phyloP scores from a whole-genome alignment of 2,888 invertebrate genomes.

The Rhagonycha lutea region DNA sequence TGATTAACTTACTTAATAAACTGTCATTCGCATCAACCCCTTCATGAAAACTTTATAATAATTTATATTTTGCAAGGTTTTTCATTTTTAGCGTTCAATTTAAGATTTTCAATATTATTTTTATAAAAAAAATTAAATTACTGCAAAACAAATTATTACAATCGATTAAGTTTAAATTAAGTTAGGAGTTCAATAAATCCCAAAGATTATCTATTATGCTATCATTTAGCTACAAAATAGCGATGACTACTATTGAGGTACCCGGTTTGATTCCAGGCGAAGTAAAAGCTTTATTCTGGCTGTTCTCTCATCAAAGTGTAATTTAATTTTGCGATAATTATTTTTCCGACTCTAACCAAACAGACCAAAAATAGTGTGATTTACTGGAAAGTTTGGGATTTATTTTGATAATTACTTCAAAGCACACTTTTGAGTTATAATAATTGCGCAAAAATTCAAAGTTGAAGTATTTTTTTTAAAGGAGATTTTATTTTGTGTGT shows the following conservation, averaged over 20 bases:
- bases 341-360: too few relatives aligned
- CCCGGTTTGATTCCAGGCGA: too few relatives aligned
- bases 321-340: too few relatives aligned
- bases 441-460: background rate
- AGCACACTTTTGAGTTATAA: background rate
- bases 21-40: slow-evolving; percentile 36
- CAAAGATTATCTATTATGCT: too few relatives aligned
- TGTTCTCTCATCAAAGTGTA: too few relatives aligned
- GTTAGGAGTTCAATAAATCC: too few relatives aligned
- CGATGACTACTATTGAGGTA: too few relatives aligned
- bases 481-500: background rate
- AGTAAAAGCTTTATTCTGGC: too few relatives aligned
- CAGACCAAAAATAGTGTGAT: too few relatives aligned
- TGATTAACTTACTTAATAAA: slow-evolving; percentile 38
- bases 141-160: background rate
- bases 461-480: background rate
- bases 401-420: background rate
- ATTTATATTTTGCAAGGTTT: slow-evolving; percentile 31
- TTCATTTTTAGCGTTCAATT: slow-evolving; percentile 3
- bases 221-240: too few relatives aligned
- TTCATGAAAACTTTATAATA: slow-evolving; percentile 27
- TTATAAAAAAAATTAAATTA: background rate
- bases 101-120: background rate
- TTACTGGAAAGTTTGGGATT: too few relatives aligned
- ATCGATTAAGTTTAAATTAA: background rate